Evolutionary conservation across 2,113 vertebrate genomes (phyloP), one percentile per base, ranked within the genome.

Genomic region (Patagioenas fasciata): DNA sequence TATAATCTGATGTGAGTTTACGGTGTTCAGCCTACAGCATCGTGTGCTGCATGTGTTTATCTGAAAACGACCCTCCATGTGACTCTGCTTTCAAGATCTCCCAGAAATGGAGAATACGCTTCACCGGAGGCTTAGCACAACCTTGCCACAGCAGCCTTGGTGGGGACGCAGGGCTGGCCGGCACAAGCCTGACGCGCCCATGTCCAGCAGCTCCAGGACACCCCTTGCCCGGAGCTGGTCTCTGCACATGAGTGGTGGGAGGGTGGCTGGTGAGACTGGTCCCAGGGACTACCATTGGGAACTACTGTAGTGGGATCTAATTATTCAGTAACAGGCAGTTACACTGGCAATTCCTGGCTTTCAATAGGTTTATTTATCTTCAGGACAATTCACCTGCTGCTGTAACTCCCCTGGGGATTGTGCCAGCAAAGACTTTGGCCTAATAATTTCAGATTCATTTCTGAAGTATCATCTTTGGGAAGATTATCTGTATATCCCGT

Each of bases 91-190:
- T 53, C 51, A 26, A 53, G 28, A 71, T 40, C 29, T 25, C 51
- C 53, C 70, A 42, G 70, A 32, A 31, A 54, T 9, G 7, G 70
- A 24, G 51, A 54, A 40, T 4, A 56, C 4, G 21, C 38, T 73
- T 42, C 42, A 26, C 48, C 36, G 25, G 25, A 34, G 34, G 67
- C 17, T 70, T 53, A 53, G 51, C 51, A 28, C 51, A 53, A 25
- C 51, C 25, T 53, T 53, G 25, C 51, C 51, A 53, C 14, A 14
- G 51, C 51, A 53, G 51, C 51, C 51, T 53, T 28, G 4, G 17
- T 1, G 0, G n/a, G 40, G 54, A 74, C 2, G 12, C 47, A 25
- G 19, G 28, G 44, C 44, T 1, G 2, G 58, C 0, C 1, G 9
- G 16, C 3, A 2, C 15, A 34, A 60, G 12, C 31, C 48, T 24